Evolutionary conservation across 2,888 invertebrate species (phyloP).

Genomic region (Tiliacea citrago): DNA sequence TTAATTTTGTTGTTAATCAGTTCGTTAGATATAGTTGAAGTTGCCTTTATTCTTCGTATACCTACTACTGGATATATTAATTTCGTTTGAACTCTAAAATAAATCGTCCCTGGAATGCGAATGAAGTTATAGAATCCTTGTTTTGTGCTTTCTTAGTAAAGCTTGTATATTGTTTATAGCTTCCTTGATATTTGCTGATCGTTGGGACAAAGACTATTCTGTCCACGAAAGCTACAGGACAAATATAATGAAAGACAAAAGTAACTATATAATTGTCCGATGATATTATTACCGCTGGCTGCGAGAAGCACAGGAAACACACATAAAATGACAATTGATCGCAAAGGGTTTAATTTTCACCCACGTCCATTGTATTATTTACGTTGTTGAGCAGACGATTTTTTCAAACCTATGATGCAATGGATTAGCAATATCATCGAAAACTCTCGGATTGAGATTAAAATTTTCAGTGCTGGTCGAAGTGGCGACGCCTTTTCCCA

Average conservation of each 20-base stretch:
- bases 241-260: slow-evolving; percentile 18
- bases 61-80: slow-evolving; percentile 40
- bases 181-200: slow-evolving; percentile 53
- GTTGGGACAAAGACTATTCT: slow-evolving; percentile 32
- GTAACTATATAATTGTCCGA: not conserved
- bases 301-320: too few relatives aligned
- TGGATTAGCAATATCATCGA: too few relatives aligned
- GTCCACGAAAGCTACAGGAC: not conserved
- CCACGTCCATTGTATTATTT: too few relatives aligned
- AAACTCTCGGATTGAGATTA: too few relatives aligned
- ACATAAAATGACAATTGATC: too few relatives aligned
- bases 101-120: slow-evolving; percentile 56
- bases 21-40: slow-evolving; percentile 52
- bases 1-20: slow-evolving; percentile 63
- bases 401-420: too few relatives aligned
- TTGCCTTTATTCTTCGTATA: slow-evolving; percentile 40
- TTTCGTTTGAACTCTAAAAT: slow-evolving; percentile 63
- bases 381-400: too few relatives aligned
- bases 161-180: slow-evolving; percentile 51
- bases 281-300: too few relatives aligned
- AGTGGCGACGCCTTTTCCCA: not conserved
- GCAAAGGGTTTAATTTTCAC: too few relatives aligned
- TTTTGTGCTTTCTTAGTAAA: slow-evolving; percentile 51
- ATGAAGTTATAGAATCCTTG: slow-evolving; percentile 49
- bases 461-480: not conserved